Evolutionary conservation across 2,113 vertebrate species (phyloP), one percentile per base, ranked within the genome.

Genomic region (Chaetodon auriga): DNA sequence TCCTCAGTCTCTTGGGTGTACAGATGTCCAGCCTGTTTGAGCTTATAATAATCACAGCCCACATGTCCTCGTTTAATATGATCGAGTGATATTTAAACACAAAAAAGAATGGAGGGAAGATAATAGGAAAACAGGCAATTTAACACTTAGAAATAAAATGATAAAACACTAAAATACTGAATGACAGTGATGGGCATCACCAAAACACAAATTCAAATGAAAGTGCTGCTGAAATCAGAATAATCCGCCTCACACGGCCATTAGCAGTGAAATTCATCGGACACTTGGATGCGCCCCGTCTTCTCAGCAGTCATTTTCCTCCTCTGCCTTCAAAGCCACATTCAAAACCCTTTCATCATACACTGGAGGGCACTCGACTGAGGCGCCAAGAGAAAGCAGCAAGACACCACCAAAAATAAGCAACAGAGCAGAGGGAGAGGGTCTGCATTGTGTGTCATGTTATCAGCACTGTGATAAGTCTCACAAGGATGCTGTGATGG

Each of bases 251-350:
- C 54, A 60, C 30, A n/a, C 6, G 1, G 68, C 54, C 58, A 80
- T 84, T 66, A 82, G 25, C 51, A 61, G 57, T 2, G 0, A 74
- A 51, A 70, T 80, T 80, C 10, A 38, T 70, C 1, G 6, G 58
- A 74, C 54, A 53, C 53, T 82, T 49, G 14, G 72, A 75, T 68
- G 19, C 35, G 55, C 72, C 30, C 36, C 18, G 45, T 68, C 49
- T 54, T 61, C 75, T 65, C 78, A 74, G 66, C 74, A 83, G 81
- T 81, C 54, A 83, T 79, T 75, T 70, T 75, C 35, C 81, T 78
- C 48, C 43, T 80, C 76, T 72, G 83, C 57, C 80, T 89, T 89
- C 79, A 90, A 86, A 88, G 77, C 36, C 30, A 70, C 38, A 65
- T 78, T 62, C 57, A 75, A 63, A 85, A 85, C 23, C 65, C 72